phyloP scores from a whole-genome alignment of 2,888 invertebrate genomes.

The Epsilonema sp. region DNA sequence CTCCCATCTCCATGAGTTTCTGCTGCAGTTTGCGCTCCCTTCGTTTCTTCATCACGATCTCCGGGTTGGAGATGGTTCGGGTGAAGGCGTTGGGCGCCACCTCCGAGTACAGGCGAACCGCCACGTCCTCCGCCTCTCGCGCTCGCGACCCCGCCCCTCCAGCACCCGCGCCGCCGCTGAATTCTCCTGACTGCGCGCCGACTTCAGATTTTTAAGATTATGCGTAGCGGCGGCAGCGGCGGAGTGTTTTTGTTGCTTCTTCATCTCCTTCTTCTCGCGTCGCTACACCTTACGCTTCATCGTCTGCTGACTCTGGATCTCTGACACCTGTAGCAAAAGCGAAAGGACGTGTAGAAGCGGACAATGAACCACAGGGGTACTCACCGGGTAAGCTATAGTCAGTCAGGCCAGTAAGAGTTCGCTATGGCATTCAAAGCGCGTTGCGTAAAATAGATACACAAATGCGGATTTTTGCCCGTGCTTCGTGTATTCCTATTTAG shows the following conservation, averaged over 20 bases:
- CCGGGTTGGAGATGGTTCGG: slow-evolving; percentile 94
- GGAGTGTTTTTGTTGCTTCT: slow-evolving; percentile 49
- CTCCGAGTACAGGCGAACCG: slow-evolving; percentile 42
- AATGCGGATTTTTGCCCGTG: no score
- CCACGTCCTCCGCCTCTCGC: slow-evolving; percentile 19
- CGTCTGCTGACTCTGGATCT: no score
- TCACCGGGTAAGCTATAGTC: no score
- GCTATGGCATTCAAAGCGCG: no score
- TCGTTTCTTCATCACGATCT: slow-evolving; percentile 91
- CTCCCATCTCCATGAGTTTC: slow-evolving; percentile 48
- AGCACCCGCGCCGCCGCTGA: slow-evolving; percentile 28
- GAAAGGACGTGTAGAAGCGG: no score
- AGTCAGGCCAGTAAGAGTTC: no score
- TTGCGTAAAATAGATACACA: no score
- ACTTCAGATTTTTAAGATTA: background rate
- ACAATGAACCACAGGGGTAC: no score
- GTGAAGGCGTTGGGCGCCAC: slow-evolving; percentile 95
- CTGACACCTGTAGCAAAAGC: no score
- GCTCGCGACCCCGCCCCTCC: slow-evolving; percentile 48
- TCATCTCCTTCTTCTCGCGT: slow-evolving; percentile 88
- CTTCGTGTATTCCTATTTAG: no score
- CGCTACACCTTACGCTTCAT: slow-evolving; percentile 70
- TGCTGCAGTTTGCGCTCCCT: slow-evolving; percentile 88
- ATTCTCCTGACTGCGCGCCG: slow-evolving; percentile 14
- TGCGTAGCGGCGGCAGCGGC: background rate